Evolutionary conservation across 1,140 invertebrate species (phyloP), one percentile per base, ranked within the genome.

Genomic region (Dermatophagoides farinae): DNA sequence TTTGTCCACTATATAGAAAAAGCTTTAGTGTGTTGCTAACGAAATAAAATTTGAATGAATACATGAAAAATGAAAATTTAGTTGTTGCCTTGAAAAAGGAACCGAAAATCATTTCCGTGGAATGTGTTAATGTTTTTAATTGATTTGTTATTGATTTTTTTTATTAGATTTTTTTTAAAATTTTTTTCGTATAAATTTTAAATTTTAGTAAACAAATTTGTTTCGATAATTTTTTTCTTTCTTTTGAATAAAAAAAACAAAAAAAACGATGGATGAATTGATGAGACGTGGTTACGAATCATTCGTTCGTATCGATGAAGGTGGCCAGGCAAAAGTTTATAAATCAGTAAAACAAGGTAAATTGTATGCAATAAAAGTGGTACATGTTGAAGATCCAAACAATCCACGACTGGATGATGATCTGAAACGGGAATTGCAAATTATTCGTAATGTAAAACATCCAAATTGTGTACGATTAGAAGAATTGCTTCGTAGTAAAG

Each of bases 341-440:
- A 59, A 59, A 22, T 31, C 10, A 31, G n/a, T 44, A 8, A 57
- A 57, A 25, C 11, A 25, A 14, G 11, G n/a, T 12, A 6, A 18
- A 2, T 46, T 50, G 6, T 54, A 53, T 38, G 63, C 63, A 1
- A 60, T 62, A 4, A 64, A 64, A 51, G 43, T 64, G 12, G 58
- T 64, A 37, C 52, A 38, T 12, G 31, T 64, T 10, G 61, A 64
- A 23, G 55, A 62, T 52, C 63, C 25, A n/a, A 64, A 64, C 0
- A 11, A 20, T 63, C 52, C 46, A 43, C 57, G 39, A 47, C 44
- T 14, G 40, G 52, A 57, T 59, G 50, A 41, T 25, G 64, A 12
- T 12, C n/a, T 18, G 22, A 55, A 62, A 44, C 59, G 61, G 5
- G 61, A 62, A 41, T n/a, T 62, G 20, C n/a, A 18, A 18, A 62